Conservation (phyloP, 2,113 vertebrate species). For the Xiphophorus hellerii region DNA sequence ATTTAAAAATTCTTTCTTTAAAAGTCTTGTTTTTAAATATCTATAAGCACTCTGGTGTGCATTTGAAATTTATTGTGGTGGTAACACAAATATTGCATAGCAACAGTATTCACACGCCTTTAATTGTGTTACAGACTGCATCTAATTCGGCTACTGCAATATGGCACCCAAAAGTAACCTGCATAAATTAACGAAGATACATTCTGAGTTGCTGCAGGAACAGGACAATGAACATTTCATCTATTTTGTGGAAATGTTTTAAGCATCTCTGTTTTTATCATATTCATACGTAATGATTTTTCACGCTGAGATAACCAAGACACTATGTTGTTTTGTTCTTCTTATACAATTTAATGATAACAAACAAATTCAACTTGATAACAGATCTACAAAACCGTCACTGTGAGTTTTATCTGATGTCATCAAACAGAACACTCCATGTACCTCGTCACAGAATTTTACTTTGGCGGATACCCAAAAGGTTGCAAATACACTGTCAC, state of each 20-base stretch:
- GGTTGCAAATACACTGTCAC: too few relatives aligned
- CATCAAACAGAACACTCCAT: not conserved
- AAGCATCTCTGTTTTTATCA: too few relatives aligned
- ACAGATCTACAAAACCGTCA: not conserved
- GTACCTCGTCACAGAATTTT: too few relatives aligned
- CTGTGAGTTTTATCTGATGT: not conserved
- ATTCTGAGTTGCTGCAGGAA: too few relatives aligned
- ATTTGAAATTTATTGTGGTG: not conserved
- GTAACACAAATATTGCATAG: not conserved
- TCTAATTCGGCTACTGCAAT: too few relatives aligned
- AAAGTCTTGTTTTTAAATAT: not conserved
- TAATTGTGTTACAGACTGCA: not conserved
- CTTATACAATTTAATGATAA: not conserved
- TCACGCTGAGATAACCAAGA: not conserved
- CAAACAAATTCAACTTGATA: not conserved
- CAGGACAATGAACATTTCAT: not conserved
- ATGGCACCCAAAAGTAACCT: too few relatives aligned
- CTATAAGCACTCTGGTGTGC: not conserved
- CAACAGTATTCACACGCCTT: too few relatives aligned
- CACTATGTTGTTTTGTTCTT: not conserved
- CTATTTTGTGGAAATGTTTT: not conserved
- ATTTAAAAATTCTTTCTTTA: not conserved
- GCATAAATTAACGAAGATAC: too few relatives aligned
- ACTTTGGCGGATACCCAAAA: too few relatives aligned
- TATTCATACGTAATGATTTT: not conserved